A percentile compares a stretch with the other conserved stretches of the same genome.
phyloP scores from a whole-genome alignment of 1,140 invertebrate species.

The Drosophila pruinosa region DNA sequence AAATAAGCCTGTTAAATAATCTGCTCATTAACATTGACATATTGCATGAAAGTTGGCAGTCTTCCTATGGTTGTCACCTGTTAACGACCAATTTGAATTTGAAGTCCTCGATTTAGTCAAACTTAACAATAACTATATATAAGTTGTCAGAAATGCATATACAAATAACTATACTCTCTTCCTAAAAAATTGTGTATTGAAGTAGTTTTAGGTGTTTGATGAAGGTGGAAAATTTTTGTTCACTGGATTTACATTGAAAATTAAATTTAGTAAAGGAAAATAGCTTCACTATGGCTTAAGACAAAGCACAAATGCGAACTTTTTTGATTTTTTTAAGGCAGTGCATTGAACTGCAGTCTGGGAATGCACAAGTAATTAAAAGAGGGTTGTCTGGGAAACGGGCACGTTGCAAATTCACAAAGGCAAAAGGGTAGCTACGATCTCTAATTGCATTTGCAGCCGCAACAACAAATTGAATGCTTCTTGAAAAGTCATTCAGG shows the following conservation, averaged over 20 bases:
- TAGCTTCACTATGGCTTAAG: too few species aligned
- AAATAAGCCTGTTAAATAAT: conserved; percentile 8
- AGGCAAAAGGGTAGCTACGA: conserved; percentile 52
- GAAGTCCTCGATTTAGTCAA: too few species aligned
- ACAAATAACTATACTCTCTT: too few species aligned
- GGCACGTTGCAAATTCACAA: conserved; percentile 60
- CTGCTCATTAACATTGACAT: conserved; percentile 5
- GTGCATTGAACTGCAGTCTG: conserved; percentile 68
- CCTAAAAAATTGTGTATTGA: too few species aligned
- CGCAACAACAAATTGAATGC: conserved; percentile 63
- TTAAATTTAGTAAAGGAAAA: too few species aligned
- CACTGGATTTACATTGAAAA: too few species aligned
- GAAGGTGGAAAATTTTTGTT: too few species aligned
- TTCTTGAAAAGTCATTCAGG: conserved; percentile 64
- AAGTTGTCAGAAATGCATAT: too few species aligned
- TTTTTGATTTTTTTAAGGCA: conserved; percentile 24
- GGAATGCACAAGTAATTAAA: conserved; percentile 44
- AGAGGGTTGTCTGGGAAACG: conserved; percentile 63
- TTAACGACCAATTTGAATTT: not conserved
- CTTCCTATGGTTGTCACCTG: conserved; percentile 11
- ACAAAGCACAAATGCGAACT: not conserved
- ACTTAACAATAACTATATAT: too few species aligned
- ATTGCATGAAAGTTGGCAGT: conserved; percentile 9
- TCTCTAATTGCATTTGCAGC: conserved; percentile 67
- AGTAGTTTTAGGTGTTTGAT: too few species aligned